phyloP scores from a whole-genome alignment of 1,140 invertebrate genomes.

The Hyposmocoma kahamanoa region DNA sequence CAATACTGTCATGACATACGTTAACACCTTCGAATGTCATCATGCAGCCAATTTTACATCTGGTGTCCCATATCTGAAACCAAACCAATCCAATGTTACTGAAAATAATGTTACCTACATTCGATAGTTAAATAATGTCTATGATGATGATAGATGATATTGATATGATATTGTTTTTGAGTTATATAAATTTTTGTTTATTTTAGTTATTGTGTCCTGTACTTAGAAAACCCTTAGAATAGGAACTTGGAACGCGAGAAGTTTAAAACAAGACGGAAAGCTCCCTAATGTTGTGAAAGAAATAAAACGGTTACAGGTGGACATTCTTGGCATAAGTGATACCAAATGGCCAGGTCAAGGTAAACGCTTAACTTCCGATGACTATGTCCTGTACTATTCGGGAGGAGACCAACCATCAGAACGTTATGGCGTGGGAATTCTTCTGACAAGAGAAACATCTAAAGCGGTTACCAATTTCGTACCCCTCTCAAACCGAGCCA shows the following conservation, averaged over 20 bases:
- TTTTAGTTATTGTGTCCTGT: no score
- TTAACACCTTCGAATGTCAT: constrained; percentile 64
- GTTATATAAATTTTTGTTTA: no score
- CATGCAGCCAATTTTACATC: constrained; percentile 54
- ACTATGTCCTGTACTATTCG: neutral
- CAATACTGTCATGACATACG: constrained; percentile 57
- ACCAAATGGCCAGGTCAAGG: neutral
- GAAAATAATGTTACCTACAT: no score
- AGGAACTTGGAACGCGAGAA: no score
- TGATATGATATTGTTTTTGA: no score
- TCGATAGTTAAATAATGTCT: no score
- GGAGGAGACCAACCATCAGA: neutral
- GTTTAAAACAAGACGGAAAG: neutral
- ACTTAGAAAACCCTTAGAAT: no score
- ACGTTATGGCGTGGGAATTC: neutral
- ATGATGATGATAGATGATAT: no score
- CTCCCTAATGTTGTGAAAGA: constrained; percentile 10
- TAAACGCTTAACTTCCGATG: neutral
- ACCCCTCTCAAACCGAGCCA: neutral
- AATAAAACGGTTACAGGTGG: neutral
- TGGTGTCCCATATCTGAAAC: constrained; percentile 63
- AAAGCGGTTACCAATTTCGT: neutral
- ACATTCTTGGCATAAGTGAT: neutral
- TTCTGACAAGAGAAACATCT: neutral
- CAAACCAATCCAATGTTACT: no score